Conservation (phyloP, 2,797 vertebrate species). For the Urophycis tenuis region DNA sequence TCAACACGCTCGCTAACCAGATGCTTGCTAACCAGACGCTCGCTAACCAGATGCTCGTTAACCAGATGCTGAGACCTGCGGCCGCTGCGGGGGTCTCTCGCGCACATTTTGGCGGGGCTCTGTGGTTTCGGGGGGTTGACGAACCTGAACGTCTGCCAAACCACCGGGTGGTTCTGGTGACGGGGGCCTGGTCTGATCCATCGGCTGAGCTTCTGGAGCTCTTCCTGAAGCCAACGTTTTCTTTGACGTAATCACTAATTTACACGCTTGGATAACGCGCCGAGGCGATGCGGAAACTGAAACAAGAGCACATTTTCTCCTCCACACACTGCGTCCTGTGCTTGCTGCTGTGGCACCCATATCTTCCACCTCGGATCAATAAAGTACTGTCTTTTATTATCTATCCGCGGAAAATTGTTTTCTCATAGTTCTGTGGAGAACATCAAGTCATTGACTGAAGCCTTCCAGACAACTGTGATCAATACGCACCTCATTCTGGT, state of each 20-base stretch:
- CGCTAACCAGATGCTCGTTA: too few relatives aligned
- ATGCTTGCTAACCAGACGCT: too few relatives aligned
- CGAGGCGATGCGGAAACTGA: not conserved
- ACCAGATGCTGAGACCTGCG: not conserved
- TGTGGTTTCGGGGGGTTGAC: not conserved
- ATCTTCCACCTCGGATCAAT: not conserved
- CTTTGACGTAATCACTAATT: not conserved
- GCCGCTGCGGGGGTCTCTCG: too few relatives aligned
- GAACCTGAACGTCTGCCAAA: not conserved
- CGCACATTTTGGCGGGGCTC: too few relatives aligned
- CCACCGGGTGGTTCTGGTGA: not conserved
- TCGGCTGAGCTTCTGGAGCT: not conserved
- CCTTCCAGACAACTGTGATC: not conserved
- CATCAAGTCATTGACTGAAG: not conserved
- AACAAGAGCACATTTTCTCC: not conserved
- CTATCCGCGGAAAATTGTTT: not conserved
- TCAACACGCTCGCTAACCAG: too few relatives aligned
- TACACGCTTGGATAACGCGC: not conserved
- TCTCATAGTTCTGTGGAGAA: not conserved
- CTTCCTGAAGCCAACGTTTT: not conserved
- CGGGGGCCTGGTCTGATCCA: not conserved
- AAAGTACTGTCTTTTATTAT: not conserved
- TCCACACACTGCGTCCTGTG: not conserved
- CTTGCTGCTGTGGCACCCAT: not conserved
- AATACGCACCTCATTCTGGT: conserved; percentile 6